These are phyloP conservation scores for Teleogryllus occipitalis DNA, from an alignment of 1,140 invertebrate genomes.

Conservation along the genomic window DNA sequence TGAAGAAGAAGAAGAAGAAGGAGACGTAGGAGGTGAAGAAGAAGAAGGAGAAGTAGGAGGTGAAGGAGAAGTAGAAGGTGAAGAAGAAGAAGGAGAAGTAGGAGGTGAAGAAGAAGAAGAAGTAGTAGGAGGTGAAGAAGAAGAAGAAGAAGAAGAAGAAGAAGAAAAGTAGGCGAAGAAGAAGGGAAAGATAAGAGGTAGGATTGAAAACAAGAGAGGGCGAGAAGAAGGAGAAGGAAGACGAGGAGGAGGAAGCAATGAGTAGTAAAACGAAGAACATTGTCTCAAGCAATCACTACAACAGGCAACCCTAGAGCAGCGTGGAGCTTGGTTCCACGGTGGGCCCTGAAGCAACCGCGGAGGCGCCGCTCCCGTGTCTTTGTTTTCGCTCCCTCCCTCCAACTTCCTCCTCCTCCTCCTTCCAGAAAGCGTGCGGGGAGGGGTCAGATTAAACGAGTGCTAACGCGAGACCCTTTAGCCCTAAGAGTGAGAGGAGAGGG, in stretches of 20 bases:
- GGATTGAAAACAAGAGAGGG: not conserved
- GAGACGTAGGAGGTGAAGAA: too few species aligned
- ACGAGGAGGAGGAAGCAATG: not conserved
- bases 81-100: not conserved
- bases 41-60: not conserved
- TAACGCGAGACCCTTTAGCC: too few species aligned
- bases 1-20: too few species aligned
- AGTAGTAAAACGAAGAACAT: not conserved
- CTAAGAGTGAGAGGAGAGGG: too few species aligned
- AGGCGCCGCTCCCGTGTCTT: too few species aligned
- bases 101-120: not conserved
- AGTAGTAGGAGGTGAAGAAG: not conserved
- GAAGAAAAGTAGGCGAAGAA: not conserved
- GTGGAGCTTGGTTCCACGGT: too few species aligned
- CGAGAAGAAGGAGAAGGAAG: not conserved
- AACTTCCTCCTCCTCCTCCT: too few species aligned
- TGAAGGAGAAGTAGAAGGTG: not conserved
- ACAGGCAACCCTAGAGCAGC: too few species aligned
- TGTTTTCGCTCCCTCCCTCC: too few species aligned
- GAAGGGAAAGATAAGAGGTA: not conserved
- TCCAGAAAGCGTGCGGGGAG: too few species aligned
- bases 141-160: not conserved
- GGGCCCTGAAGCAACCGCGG: too few species aligned
- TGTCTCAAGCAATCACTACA: not conserved
- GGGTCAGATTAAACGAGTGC: too few species aligned